Evolutionary conservation across 2,888 invertebrate species (phyloP), one percentile per base, ranked within the genome.

Genomic region (Agrypnus murinus): DNA sequence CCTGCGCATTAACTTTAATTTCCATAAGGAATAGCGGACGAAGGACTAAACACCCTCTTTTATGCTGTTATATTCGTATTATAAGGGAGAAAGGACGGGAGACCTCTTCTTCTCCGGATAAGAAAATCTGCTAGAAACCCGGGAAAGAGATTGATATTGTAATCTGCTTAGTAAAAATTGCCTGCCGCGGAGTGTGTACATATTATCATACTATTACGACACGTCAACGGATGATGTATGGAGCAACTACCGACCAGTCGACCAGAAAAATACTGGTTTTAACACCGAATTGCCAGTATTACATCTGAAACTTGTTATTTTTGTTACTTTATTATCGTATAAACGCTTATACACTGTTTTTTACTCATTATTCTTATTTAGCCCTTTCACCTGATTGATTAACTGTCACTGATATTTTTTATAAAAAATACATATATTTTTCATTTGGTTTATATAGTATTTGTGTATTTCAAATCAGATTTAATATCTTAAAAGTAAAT

Each of bases 191-290:
- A 83, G 83, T 84, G 83, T 85, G 85, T 85, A 86, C 85, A 85
- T 83, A 86, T 86, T 86, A 86, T 86, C 85, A 86, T 86, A 85
- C 85, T 85, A 86, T 86, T 86, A 86, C 83, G 85, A 84, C 82
- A 83, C 83, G 86, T 86, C 86, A 86, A 78, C 82, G 83, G 80
- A 85, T 86, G 86, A 86, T 86, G 81, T 85, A 86, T 84, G 83
- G 81, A 79, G 79, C 81, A 80, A 82, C 80, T 81, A 81, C 81
- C 77, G 79, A 76, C 79, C 82, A 84, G 82, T 81, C 81, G 84
- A 80, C 85, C 85, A 84, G 82, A 80, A 80, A 81, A 82, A 79
- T 81, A 80, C 78, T 83, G 68, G 15, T 48, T 55, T 65, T 60
- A 38, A n/a, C 38, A n/a, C 31, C 10, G 31, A 58, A 58, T 55